Base-by-base conservation (phyloP, 2,797 vertebrate genomes). In the Echeneis naucrates region DNA sequence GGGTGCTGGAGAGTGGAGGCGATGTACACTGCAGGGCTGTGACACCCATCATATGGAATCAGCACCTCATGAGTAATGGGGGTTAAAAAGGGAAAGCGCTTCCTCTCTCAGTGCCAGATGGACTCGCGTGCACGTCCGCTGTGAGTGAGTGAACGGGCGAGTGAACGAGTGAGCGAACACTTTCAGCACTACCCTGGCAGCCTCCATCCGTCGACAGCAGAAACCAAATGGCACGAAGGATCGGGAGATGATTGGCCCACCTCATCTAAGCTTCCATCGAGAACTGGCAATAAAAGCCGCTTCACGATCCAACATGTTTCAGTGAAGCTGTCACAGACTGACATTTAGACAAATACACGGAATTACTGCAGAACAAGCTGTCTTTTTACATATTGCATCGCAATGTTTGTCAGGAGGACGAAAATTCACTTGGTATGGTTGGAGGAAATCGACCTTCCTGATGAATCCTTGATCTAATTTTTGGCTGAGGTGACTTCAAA, bases 41-140 rank as follows among this genome's bases (percentile, higher is more conserved):
- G 86, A 90, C 84, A 90, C 76, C 80, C 63, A 81, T 89, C 90
- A 84, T 90, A 92, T 87, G 86, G 87, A 91, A 88, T 87, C 88
- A 86, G 82, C 77, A 82, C 77, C 84, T 88, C 50, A 68, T 89
- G 82, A 89, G 81, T 88, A 89, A 90, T 86, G 82, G 85, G 72
- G 88, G 87, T 90, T 89, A 88, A 89, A 89, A 88, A 85, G 83
- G 82, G 71, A 89, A 79, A 81, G 81, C 23, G 7, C 55, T 59
- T 47, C 50, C 81, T 85, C 68, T 75, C 79, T 67, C 75, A 0
- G 54, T 53, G 75, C 87, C 89, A 91, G 90, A 88, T 85, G 83
- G 86, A 70, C 73, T 84, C 0, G 24, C 50, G 67, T 53, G 80
- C 57, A 78, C 71, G 75, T 71, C 17, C 2, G 76, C 57, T 59